A percentile compares a stretch with the other conserved stretches of the same genome.
phyloP scores from a whole-genome alignment of 2,797 vertebrate genomes.

The Gymnopithys bicolor region DNA sequence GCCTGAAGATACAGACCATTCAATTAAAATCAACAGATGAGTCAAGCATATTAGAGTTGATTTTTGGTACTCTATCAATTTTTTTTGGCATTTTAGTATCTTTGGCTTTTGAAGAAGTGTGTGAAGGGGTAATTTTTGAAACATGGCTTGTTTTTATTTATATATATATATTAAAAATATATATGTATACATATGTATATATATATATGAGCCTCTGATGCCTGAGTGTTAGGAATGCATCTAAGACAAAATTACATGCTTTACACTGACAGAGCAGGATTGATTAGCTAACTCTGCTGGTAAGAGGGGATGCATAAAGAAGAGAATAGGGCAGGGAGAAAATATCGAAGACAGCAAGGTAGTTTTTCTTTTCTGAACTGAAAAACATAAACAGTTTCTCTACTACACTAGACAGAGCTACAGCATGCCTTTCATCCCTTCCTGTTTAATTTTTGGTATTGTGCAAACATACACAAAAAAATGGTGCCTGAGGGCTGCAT shows the following conservation, averaged over 20 bases:
- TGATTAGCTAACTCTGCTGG: neutral
- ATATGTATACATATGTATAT: neutral
- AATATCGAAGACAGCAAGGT: neutral
- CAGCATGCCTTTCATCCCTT: neutral
- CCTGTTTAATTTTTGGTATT: neutral
- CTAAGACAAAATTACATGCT: constrained; percentile 33
- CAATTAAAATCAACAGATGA: constrained; percentile 70
- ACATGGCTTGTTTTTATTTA: neutral
- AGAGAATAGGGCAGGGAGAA: neutral
- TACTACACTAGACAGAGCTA: neutral
- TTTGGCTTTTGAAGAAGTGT: constrained; percentile 13
- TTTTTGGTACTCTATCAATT: neutral
- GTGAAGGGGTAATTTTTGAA: neutral
- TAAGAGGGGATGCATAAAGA: neutral
- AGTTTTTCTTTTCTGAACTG: neutral
- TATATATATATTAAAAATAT: neutral
- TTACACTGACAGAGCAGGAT: constrained; percentile 13
- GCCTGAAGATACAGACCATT: constrained; percentile 63
- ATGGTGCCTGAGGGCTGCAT: neutral
- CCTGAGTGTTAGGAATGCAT: constrained; percentile 8
- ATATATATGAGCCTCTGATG: neutral
- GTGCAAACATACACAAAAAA: neutral
- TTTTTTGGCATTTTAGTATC: neutral
- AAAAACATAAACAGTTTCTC: neutral
- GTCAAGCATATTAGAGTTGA: neutral